Evolutionary conservation across 2,113 vertebrate genomes (phyloP), one percentile per base, ranked within the genome.

Genomic region (Pardalotus punctatus): DNA sequence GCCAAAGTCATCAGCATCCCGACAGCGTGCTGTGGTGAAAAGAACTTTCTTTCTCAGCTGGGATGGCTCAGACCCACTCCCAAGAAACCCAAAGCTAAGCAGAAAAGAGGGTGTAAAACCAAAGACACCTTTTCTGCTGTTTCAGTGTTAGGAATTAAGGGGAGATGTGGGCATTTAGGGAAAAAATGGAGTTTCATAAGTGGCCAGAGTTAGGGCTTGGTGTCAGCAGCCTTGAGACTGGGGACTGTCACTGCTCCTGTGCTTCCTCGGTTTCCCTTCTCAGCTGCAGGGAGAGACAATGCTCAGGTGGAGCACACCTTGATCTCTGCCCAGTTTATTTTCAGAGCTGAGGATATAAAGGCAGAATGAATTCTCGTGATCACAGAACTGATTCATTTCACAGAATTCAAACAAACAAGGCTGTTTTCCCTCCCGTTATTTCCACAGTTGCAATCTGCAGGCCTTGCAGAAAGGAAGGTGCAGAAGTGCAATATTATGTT

Each of bases 1-100:
- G 97, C 96, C 97, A 94, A 95, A 97, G 97, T 97, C 97, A 97
- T 97, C 97, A 97, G 97, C 96, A 96, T 94, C 76, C 86, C 57
- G 93, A 97, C 98, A 98, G 97, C 56, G 67, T 91, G 92, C 97
- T 95, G 97, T 97, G 29, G 45, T 96, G 89, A 90, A 97, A 97
- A 94, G 83, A 57, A 88, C 95, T 97, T 97, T 91, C 67, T 60
- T 93, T 94, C 93, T 97, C 93, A 96, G 95, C 96, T 96, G 96
- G 94, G 89, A 94, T 80, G 67, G 47, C 70, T 96, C 93, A 94
- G 82, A 93, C 93, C 94, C 97, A 98, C 97, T 98, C 96, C 24
- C 28, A 95, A 96, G 96, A 96, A 94, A 89, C 72, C 81, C 94
- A 73, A 29, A 47, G 42, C 74, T 78, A 81, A 91, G 91, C 92